These are phyloP conservation scores for Chauna torquata DNA, from an alignment of 2,113 vertebrate genomes.

Conservation along the genomic window DNA sequence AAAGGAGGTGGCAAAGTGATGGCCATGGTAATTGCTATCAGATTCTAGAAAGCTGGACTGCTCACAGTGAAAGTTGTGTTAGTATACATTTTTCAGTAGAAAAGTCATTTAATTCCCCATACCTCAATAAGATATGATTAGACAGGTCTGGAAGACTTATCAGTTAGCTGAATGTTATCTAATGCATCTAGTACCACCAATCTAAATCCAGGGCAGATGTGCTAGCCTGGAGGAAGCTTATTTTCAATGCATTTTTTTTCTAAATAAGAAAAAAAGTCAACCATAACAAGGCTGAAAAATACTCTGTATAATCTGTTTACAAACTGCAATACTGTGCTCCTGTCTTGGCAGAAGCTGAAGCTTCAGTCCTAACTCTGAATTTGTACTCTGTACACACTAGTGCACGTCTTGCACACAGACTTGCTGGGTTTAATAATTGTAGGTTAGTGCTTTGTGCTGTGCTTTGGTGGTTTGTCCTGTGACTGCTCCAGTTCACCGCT, in stretches of 20 bases:
- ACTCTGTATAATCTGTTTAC: background rate
- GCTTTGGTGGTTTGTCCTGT: background rate
- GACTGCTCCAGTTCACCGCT: background rate
- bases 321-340: background rate
- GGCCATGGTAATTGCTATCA: background rate
- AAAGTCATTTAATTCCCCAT: background rate
- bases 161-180: background rate
- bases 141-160: background rate
- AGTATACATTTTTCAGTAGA: background rate
- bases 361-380: background rate
- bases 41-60: background rate
- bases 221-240: background rate
- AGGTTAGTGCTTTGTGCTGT: background rate
- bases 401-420: rapidly evolving
- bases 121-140: background rate
- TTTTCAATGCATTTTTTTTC: background rate
- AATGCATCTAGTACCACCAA: background rate
- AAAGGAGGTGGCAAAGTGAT: background rate
- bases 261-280: background rate
- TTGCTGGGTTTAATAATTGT: background rate
- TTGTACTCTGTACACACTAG: background rate
- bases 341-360: background rate
- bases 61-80: background rate
- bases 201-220: background rate
- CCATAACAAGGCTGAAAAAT: background rate